Evolutionary conservation across 1,140 invertebrate species (phyloP).

Genomic region (Calosoma granatense): DNA sequence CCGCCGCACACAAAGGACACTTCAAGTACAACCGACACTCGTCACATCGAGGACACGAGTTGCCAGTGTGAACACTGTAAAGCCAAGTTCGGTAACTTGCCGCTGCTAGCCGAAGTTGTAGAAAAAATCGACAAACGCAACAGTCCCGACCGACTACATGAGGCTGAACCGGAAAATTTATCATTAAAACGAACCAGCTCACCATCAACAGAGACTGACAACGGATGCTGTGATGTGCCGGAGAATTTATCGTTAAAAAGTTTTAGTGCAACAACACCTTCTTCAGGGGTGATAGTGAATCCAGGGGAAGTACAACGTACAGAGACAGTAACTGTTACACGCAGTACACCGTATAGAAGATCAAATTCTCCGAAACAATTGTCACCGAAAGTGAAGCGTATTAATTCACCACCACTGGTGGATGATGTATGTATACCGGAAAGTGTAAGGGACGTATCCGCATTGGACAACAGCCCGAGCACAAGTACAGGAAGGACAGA

Average conservation of each 20-base stretch:
- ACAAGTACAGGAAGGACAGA: neutral
- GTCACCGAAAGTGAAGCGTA: too few species aligned
- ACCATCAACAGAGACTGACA: neutral
- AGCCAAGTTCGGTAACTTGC: constrained; percentile 13
- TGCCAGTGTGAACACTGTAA: constrained; percentile 13
- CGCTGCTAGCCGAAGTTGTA: constrained; percentile 14
- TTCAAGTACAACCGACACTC: too few species aligned
- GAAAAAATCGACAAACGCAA: constrained; percentile 14
- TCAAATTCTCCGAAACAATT: too few species aligned
- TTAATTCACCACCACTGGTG: constrained; percentile 12
- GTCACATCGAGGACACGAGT: constrained; percentile 10
- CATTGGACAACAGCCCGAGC: neutral
- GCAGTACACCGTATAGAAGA: too few species aligned
- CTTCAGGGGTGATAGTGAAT: too few species aligned
- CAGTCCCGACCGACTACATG: constrained; percentile 9
- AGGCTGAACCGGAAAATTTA: neutral
- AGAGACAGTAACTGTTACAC: neutral
- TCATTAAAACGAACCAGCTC: neutral
- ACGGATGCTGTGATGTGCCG: neutral
- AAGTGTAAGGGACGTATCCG: neutral
- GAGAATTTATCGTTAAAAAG: neutral
- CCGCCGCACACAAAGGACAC: neutral
- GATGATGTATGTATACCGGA: neutral
- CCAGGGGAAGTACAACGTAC: neutral
- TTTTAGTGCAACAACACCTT: neutral